Evolutionary conservation across 2,888 invertebrate genomes (phyloP).

Genomic region (Diarsia dahlii): DNA sequence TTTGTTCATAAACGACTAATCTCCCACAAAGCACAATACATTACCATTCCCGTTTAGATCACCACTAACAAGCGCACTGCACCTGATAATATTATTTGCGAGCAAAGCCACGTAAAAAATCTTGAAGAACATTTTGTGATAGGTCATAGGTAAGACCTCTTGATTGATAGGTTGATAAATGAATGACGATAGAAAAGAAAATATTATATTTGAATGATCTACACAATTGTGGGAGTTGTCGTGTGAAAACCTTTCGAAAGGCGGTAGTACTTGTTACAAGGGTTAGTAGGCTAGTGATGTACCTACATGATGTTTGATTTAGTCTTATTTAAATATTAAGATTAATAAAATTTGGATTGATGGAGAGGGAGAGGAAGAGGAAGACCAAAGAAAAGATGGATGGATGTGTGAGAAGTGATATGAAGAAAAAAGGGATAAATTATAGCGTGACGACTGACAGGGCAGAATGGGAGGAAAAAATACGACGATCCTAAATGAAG

Average conservation of each 20-base stretch:
- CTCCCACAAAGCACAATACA: not conserved
- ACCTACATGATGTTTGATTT: conserved; percentile 32
- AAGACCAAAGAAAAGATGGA: too few relatives aligned
- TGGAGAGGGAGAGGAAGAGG: too few relatives aligned
- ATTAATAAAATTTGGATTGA: too few relatives aligned
- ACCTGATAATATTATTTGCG: not conserved
- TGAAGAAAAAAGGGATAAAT: too few relatives aligned
- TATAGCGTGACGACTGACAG: too few relatives aligned
- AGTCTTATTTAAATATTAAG: not conserved
- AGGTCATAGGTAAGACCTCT: not conserved
- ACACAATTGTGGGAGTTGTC: conserved; percentile 23
- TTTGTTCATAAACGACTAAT: not conserved
- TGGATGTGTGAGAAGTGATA: too few relatives aligned
- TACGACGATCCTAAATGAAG: too few relatives aligned
- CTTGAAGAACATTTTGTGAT: conserved; percentile 37
- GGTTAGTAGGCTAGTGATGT: not conserved
- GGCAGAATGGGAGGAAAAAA: too few relatives aligned
- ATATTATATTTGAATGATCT: conserved; percentile 10
- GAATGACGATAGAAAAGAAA: not conserved
- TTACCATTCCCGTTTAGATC: conserved; percentile 14
- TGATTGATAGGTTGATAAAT: not conserved
- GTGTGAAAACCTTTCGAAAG: conserved; percentile 3
- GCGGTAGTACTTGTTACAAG: not conserved
- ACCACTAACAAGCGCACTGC: not conserved
- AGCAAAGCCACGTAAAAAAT: conserved; percentile 20